Evolutionary conservation across 2,113 vertebrate species (phyloP).

Genomic region (Casuarius casuarius): DNA sequence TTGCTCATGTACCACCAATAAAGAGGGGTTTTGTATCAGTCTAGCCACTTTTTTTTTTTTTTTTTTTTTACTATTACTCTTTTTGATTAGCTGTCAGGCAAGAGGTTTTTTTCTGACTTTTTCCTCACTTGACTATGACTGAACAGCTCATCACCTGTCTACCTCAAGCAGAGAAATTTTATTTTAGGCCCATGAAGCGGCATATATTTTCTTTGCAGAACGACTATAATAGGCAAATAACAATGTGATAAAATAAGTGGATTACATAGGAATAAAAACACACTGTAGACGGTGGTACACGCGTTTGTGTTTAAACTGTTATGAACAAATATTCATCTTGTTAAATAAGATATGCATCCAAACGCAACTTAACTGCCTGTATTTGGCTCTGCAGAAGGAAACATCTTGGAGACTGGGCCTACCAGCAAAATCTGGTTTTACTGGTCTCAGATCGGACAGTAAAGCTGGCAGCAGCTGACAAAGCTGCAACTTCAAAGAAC

Average conservation of each 20-base stretch:
- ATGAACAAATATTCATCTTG: slow-evolving; percentile 16
- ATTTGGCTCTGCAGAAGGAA: slow-evolving; percentile 44
- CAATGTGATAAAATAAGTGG: not conserved
- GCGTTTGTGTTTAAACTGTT: not conserved
- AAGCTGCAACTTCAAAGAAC: slow-evolving; percentile 30
- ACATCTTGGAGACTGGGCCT: not conserved
- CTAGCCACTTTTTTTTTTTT: not conserved
- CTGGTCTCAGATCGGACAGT: slow-evolving; percentile 51
- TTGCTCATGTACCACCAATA: not conserved
- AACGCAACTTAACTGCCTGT: slow-evolving; percentile 18
- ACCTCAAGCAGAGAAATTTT: not conserved
- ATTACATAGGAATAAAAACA: not conserved
- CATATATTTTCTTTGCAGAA: not conserved
- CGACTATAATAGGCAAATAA: not conserved
- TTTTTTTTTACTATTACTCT: not conserved
- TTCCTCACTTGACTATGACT: not conserved
- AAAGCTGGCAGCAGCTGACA: slow-evolving; percentile 4
- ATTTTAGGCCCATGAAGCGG: not conserved
- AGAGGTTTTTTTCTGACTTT: not conserved
- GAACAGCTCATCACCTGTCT: not conserved
- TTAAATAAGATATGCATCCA: not conserved
- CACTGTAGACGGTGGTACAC: not conserved
- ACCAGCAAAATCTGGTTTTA: slow-evolving; percentile 40
- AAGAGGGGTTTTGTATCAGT: not conserved
- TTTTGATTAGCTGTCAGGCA: not conserved